Percentiles rank a stretch among this genome's conserved stretches.
These are phyloP conservation scores for Trichopria drosophilae DNA, from an alignment of 2,888 invertebrate species.

Conservation along the genomic window DNA sequence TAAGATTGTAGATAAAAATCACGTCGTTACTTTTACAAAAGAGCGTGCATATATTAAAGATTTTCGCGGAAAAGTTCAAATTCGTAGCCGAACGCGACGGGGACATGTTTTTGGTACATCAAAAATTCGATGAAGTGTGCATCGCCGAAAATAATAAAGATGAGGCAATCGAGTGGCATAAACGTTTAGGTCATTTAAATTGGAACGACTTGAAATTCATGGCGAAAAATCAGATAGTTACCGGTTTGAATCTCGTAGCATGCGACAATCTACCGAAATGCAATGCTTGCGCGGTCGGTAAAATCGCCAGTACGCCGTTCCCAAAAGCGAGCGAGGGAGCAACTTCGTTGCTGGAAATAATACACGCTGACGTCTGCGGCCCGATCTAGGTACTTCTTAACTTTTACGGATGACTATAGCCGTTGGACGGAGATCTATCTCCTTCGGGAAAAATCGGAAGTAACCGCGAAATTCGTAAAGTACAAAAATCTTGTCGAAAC, in stretches of 20 bases:
- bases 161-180: not conserved
- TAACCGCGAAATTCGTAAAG: conserved; percentile 18
- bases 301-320: no score
- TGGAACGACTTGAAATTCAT: no score
- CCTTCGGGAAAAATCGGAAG: conserved; percentile 22
- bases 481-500: conserved; percentile 28
- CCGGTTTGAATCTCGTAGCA: no score
- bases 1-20: no score
- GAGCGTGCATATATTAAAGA: no score
- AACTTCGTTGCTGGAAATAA: conserved; percentile 18
- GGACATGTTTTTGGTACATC: not conserved
- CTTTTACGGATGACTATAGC: conserved; percentile 37
- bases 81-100: conserved; percentile 14
- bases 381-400: conserved; percentile 38
- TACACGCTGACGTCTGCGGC: conserved; percentile 29
- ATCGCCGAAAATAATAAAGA: not conserved
- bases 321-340: conserved; percentile 4
- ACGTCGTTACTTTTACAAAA: no score
- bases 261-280: no score
- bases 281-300: no score
- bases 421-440: conserved; percentile 31
- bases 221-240: no score
- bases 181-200: no score
- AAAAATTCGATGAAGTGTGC: not conserved
- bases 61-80: no score